Evolutionary conservation across 1,140 invertebrate genomes (phyloP).

Genomic region (Aphis gossypii): DNA sequence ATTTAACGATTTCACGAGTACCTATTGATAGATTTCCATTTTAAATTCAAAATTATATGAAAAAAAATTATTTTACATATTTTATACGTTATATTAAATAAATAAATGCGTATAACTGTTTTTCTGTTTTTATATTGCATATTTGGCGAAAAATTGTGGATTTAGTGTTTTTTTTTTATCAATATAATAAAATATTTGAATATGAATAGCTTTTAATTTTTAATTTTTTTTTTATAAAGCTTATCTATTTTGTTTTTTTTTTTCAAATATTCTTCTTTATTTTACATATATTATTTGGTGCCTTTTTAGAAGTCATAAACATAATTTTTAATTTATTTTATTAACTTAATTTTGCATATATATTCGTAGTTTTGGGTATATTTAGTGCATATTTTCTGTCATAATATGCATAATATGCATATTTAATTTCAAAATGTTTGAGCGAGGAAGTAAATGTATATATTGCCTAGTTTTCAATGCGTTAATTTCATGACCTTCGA

Average conservation of each 20-base stretch:
- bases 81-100: background rate
- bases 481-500: background rate
- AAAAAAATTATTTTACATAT: background rate
- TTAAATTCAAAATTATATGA: background rate
- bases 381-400: background rate
- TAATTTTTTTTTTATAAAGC: background rate
- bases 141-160: background rate
- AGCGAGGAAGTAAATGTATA: background rate
- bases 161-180: background rate
- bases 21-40: background rate
- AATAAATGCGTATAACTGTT: background rate
- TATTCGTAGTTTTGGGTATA: background rate
- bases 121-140: background rate
- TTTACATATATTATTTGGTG: background rate
- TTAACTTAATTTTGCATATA: background rate
- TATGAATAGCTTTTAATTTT: background rate
- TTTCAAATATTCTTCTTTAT: background rate
- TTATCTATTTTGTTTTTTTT: background rate
- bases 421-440: background rate
- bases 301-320: background rate
- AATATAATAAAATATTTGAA: conserved; percentile 3
- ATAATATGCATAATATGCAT: background rate
- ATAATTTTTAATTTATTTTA: background rate
- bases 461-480: background rate
- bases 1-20: background rate